Conservation (phyloP, 2,888 invertebrate species). For the Spicauda simplicius region DNA sequence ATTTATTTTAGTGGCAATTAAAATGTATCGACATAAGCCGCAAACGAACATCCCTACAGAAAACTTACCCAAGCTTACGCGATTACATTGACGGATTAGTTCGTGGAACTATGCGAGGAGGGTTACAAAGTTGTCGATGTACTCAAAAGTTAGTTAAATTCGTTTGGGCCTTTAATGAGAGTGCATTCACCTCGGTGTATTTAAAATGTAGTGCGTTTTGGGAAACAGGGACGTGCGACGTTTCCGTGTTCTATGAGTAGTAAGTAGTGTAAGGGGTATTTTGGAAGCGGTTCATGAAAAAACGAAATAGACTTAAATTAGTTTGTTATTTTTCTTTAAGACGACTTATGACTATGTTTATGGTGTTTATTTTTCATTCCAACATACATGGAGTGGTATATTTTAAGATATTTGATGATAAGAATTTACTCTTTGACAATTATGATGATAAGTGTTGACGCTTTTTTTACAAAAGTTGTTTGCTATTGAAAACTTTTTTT, state of each 20-base stretch:
- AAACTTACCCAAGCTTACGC: conserved; percentile 63
- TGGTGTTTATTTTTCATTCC: neutral
- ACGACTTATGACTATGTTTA: neutral
- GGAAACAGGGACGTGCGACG: conserved; percentile 65
- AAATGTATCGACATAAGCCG: conserved; percentile 30
- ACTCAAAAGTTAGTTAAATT: conserved; percentile 57
- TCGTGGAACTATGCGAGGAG: conserved; percentile 10
- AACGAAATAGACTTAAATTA: neutral
- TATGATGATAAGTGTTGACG: no score
- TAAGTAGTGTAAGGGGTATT: conserved; percentile 21
- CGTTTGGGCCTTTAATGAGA: conserved; percentile 79
- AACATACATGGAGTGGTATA: neutral
- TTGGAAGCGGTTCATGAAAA: neutral
- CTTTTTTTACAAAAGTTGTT: no score
- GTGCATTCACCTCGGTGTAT: conserved; percentile 70
- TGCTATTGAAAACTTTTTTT: no score
- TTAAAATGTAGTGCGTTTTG: conserved; percentile 70
- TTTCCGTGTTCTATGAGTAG: conserved; percentile 65
- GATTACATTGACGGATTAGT: conserved; percentile 50
- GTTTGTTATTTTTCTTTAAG: neutral
- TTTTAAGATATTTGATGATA: no score
- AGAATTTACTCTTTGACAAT: no score
- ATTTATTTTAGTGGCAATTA: neutral
- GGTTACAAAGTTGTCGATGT: conserved; percentile 52
- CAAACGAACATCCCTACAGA: conserved; percentile 39